Evolutionary conservation across 2,888 invertebrate genomes (phyloP), one percentile per base, ranked within the genome.

Genomic region (Eulithis prunata): DNA sequence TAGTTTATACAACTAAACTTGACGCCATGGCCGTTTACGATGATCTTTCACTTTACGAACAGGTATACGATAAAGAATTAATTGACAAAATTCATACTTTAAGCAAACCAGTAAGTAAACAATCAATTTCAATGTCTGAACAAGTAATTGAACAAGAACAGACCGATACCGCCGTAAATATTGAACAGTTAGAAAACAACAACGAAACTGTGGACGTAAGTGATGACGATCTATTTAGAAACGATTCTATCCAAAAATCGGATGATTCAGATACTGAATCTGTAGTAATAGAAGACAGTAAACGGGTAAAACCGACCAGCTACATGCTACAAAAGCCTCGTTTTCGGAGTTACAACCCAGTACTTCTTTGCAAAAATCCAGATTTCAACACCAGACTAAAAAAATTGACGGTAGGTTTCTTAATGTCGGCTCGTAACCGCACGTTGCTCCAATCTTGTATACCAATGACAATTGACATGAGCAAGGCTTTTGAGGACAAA

Each of bases 341-440:
- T 69, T 76, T 78, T 60, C 82, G 85, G n/a, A 77, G 64, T 2
- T 92, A 92, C 56, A 84, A 87, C 71, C 86, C 88, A 0, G 86
- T 90, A 74, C 79, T 86, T 45, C 61, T 93, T 4, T 90, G 90
- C 66, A 91, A 90, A 76, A 93, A 93, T 77, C 92, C 92, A 0
- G 92, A 93, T 73, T 93, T 92, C 59, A 93, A 92, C 68, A 90
- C 89, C 4, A 78, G 87, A 41, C 73, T 93, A 8, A 90, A 87
- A 75, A 78, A 91, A 60, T 71, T 93, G 49, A 83, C 82, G 0
- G 79, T 80, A 4, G 86, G 90, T 1, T 93, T 93, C 71, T 83
- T 88, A 47, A 84, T 79, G 70, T 84, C 79, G 0, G 75, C 78
- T 13, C 80, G 86, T 14, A 92, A 92, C 70, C 78, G 87, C n/a